Base-by-base conservation (phyloP, 1,140 invertebrate genomes). In the Drosophila biarmipes region DNA sequence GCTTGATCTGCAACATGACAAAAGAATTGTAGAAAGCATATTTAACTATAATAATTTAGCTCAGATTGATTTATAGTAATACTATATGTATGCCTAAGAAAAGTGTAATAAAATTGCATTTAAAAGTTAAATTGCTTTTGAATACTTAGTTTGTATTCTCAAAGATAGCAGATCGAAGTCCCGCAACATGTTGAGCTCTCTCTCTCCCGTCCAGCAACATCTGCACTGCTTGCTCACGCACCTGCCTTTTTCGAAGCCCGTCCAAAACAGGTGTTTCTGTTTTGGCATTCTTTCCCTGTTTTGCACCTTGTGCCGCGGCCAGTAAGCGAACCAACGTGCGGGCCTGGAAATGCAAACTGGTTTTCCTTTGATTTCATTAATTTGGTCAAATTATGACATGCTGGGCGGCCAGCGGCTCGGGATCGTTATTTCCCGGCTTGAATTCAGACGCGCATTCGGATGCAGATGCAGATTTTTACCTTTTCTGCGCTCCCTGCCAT, bases 401-500 rank as follows among this genome's bases (percentile, higher is more conserved):
- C 67, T 55, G 54, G 63, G 63, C 37, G 62, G 43, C 56, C 57
- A 51, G n/a, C 19, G 29, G 21, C 24, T 42, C 29, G 53, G 38
- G 31, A 34, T 37, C 42, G 42, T 46, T 51, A 34, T 51, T 51
- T 51, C 48, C 15, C 29, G 24, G 35, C 17, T 24, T 48, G 46
- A 51, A 51, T 69, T 68, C 40, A 46, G 66, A 38, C 19, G 54
- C 35, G 12, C n/a, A 17, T 37, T 42, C 21, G 24, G 34, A 29
- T 66, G 55, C 10, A 52, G 48, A 52, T 38, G 54, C 42, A 15
- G 46, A 49, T 31, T 31, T 29, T 49, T 6, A 8, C 29, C 48
- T 59, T 78, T 86, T 56, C 80, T 86, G 76, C 57, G 71, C 62
- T 86, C 81, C 80, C 80, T 80, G 80, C 80, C 53, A 37, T 53